Base-by-base conservation (phyloP, 2,888 invertebrate genomes). In the Seladonia tumulorum region DNA sequence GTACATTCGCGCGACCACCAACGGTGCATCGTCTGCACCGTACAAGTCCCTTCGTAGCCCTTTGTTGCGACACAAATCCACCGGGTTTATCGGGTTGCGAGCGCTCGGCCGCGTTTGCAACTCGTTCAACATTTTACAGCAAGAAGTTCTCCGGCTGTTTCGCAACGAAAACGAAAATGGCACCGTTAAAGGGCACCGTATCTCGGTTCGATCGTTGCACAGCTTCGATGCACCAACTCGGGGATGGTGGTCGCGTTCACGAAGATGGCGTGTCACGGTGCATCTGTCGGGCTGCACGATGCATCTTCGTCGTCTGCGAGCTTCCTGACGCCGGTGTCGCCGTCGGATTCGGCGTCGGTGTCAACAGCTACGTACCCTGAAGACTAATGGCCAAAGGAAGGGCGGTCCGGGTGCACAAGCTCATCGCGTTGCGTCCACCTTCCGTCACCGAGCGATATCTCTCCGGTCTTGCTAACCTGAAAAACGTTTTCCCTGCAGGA, bases 361-460 rank as follows among this genome's bases (percentile, higher is more conserved):
- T 91, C 74, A 94, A 87, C 72, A 96, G 92, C 29, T 96, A 96
- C 14, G 97, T 96, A 10, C 97, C 97, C 92, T 97, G 97, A 78
- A 97, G 96, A 87, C 97, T 97, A 93, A 97, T 97, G 86, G 97
- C 97, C 90, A 98, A 94, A 0, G 98, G 97, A 22, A 97, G 95
- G 0, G 97, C 97, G 39, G 97, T 97, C 29, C 97, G 96, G 5
- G 97, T 97, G 93, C 97, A 97, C 16, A 97, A 95, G 92, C 97
- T 97, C 5, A 97, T 96, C 0, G 97, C 97, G 22, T 97, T 96
- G 7, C 97, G 96, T 18, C 96, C 96, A 47, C 90, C 90, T 72
- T 97, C 97, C 35, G 97, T 97, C 14, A 97, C 97, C 5, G 97
- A 97, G 78, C 97, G 96, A 95, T 97, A 97, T 82, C 97, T 96